These are phyloP conservation scores for Erpornis zantholeuca DNA, from an alignment of 2,113 vertebrate genomes.

Conservation along the genomic window DNA sequence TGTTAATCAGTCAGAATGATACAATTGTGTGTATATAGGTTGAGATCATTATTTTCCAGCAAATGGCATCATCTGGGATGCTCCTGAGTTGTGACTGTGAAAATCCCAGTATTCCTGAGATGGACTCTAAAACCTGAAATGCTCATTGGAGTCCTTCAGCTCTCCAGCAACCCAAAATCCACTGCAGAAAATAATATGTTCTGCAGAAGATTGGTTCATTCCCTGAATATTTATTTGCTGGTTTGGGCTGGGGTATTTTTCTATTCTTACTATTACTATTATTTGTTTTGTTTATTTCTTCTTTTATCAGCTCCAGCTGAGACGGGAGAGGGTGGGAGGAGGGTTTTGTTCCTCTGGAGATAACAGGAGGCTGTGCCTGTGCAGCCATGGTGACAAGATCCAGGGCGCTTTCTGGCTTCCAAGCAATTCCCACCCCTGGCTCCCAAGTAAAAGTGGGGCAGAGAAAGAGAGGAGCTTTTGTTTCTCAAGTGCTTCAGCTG, in stretches of 20 bases:
- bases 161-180: background rate
- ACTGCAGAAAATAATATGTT: background rate
- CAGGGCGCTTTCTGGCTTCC: slow-evolving; percentile 55
- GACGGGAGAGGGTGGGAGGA: slow-evolving; percentile 48
- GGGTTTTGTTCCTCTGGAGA: slow-evolving; percentile 60
- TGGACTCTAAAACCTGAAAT: background rate
- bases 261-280: background rate
- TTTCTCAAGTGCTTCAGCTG: slow-evolving; percentile 63
- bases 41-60: background rate
- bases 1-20: background rate
- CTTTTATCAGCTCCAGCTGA: slow-evolving; percentile 58
- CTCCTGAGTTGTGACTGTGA: background rate
- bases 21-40: background rate
- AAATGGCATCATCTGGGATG: background rate
- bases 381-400: slow-evolving; percentile 69
- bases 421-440: slow-evolving; percentile 47
- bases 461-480: slow-evolving; percentile 53
- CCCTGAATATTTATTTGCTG: background rate
- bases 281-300: slow-evolving; percentile 38
- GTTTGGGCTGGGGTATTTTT: background rate
- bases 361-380: slow-evolving; percentile 61
- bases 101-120: background rate
- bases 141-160: background rate
- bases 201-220: background rate
- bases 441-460: slow-evolving; percentile 58